phyloP scores from a whole-genome alignment of 37 sponge, comb jelly and placozoan genomes.

The Spongia lamella region DNA sequence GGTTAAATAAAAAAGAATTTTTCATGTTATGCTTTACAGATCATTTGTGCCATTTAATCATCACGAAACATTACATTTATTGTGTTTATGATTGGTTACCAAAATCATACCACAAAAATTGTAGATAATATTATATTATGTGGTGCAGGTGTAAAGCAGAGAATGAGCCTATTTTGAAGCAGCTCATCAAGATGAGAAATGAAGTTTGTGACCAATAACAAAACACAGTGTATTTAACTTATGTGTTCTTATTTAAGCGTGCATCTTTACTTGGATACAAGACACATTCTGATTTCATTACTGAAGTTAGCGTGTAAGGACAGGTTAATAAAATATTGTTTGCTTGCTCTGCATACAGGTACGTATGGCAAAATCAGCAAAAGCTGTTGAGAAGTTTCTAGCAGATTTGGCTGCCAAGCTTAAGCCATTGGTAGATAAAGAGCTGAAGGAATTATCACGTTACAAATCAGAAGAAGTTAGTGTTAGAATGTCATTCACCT shows the following conservation, averaged over 20 bases:
- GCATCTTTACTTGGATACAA: conserved; percentile 44
- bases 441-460: conserved; percentile 32
- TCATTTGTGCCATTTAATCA: too few species aligned
- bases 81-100: too few species aligned
- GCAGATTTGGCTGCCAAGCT: conserved; percentile 30
- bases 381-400: conserved; percentile 37
- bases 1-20: too few species aligned
- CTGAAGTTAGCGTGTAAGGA: conserved; percentile 10
- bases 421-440: conserved; percentile 37
- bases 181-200: too few species aligned
- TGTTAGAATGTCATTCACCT: neutral
- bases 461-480: conserved; percentile 42
- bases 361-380: conserved; percentile 47
- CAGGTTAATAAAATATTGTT: too few species aligned
- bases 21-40: too few species aligned
- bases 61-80: too few species aligned
- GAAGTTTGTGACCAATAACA: neutral
- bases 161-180: conserved; percentile 10
- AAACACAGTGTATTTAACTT: conserved; percentile 1
- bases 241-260: conserved; percentile 15
- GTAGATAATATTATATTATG: neutral
- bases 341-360: too few species aligned
- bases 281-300: conserved; percentile 49
- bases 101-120: too few species aligned
- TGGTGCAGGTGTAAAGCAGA: conserved; percentile 11